Percentiles rank a stretch among this genome's conserved stretches.
phyloP scores from a whole-genome alignment of 2,797 vertebrate species.

The Cryptoprocta ferox region DNA sequence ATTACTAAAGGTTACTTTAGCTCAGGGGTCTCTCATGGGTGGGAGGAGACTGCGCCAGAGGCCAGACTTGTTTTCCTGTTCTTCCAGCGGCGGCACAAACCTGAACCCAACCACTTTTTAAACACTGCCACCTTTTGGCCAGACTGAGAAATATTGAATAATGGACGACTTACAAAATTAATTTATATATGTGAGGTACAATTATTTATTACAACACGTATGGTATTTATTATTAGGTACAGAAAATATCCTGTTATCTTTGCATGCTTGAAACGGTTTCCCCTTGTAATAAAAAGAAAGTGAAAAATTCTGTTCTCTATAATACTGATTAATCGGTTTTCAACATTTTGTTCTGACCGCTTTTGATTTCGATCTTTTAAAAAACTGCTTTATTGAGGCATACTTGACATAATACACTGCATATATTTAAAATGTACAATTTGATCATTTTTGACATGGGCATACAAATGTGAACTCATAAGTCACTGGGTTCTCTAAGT shows the following conservation, averaged over 20 bases:
- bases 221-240: background rate
- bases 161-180: background rate
- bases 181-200: background rate
- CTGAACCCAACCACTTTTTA: background rate
- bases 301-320: background rate
- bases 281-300: background rate
- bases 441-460: background rate
- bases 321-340: background rate
- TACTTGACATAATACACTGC: background rate
- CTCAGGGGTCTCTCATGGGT: background rate
- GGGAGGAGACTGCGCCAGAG: background rate
- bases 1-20: background rate
- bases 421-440: background rate
- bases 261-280: background rate
- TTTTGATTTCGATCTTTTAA: background rate
- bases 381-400: background rate
- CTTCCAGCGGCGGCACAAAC: background rate
- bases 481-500: no score
- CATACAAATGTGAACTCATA: background rate
- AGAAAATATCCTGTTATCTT: background rate
- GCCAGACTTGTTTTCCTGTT: background rate
- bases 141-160: background rate
- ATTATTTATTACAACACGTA: background rate
- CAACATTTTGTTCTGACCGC: background rate
- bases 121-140: slow-evolving; percentile 44